phyloP scores from a whole-genome alignment of 92 coral and sea anemone genomes.

The Parazoanthus atlanticus region DNA sequence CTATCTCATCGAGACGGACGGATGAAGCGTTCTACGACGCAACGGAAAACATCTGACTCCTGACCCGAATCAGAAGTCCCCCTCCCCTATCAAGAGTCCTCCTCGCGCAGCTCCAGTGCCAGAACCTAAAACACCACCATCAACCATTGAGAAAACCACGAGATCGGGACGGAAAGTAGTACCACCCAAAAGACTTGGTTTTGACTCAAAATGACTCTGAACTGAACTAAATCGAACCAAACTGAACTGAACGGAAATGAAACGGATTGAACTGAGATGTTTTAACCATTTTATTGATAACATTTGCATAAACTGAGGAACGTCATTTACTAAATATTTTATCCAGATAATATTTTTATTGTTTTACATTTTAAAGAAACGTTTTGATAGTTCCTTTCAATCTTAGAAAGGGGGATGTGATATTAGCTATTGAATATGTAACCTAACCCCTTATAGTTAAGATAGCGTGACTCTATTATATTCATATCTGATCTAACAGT shows the following conservation, averaged over 20 bases:
- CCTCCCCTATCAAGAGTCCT: slow-evolving; percentile 22
- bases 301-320: too few relatives aligned
- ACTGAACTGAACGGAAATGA: not conserved
- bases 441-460: too few relatives aligned
- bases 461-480: too few relatives aligned
- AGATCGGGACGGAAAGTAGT: slow-evolving; percentile 35
- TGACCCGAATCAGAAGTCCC: slow-evolving; percentile 34
- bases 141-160: slow-evolving; percentile 17
- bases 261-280: too few relatives aligned
- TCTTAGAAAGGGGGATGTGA: slow-evolving; percentile 46
- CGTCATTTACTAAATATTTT: too few relatives aligned
- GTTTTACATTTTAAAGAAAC: not conserved
- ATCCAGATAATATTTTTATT: too few relatives aligned
- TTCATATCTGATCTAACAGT: too few relatives aligned
- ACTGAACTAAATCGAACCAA: too few relatives aligned
- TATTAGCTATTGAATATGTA: too few relatives aligned
- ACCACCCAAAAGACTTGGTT: not conserved
- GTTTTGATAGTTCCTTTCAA: slow-evolving; percentile 35
- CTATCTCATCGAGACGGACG: not conserved
- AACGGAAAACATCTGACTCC: slow-evolving; percentile 47
- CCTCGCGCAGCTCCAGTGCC: not conserved
- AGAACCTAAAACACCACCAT: not conserved
- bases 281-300: too few relatives aligned
- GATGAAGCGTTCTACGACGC: slow-evolving; percentile 16
- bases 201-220: not conserved